These are phyloP conservation scores for Drosophila triauraria DNA, from an alignment of 1,140 invertebrate genomes.

Conservation along the genomic window DNA sequence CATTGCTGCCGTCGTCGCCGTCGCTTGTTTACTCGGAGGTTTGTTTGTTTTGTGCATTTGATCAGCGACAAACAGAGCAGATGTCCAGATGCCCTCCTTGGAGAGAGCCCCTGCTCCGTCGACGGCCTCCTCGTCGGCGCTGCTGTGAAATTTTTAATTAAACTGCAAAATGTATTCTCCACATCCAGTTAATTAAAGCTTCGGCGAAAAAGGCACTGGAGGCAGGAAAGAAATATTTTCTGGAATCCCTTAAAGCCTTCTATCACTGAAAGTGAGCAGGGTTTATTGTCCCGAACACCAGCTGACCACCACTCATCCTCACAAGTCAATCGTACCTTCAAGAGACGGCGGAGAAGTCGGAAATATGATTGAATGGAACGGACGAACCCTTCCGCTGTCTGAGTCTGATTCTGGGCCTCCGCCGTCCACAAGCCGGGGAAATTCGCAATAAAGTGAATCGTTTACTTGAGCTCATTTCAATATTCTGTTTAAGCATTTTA, in stretches of 20 bases:
- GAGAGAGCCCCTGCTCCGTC: not conserved
- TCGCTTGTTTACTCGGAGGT: slow-evolving; percentile 49
- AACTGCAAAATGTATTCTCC: slow-evolving; percentile 39
- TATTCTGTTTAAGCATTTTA: slow-evolving; percentile 52
- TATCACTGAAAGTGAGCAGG: slow-evolving; percentile 15
- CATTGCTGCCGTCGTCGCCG: slow-evolving; percentile 7
- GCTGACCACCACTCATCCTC: not conserved
- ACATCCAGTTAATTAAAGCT: slow-evolving; percentile 40
- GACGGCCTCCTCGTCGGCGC: no score
- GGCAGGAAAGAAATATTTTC: not conserved
- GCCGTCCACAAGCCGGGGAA: slow-evolving; percentile 10
- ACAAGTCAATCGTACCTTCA: slow-evolving; percentile 21
- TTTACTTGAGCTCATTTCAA: slow-evolving; percentile 45
- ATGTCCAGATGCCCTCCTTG: slow-evolving; percentile 11
- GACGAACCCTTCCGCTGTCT: slow-evolving; percentile 9
- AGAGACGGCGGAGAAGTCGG: not conserved
- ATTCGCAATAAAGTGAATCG: slow-evolving; percentile 48
- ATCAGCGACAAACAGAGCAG: slow-evolving; percentile 29
- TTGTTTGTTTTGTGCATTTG: slow-evolving; percentile 72
- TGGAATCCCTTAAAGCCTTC: slow-evolving; percentile 14
- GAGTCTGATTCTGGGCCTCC: not conserved
- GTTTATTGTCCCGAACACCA: slow-evolving; percentile 18
- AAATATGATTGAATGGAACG: slow-evolving; percentile 31
- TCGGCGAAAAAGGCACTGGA: not conserved
- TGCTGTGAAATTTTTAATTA: slow-evolving; percentile 40